These are phyloP conservation scores for Probaryconus sp. DNA, from an alignment of 1,140 invertebrate genomes.

Conservation along the genomic window DNA sequence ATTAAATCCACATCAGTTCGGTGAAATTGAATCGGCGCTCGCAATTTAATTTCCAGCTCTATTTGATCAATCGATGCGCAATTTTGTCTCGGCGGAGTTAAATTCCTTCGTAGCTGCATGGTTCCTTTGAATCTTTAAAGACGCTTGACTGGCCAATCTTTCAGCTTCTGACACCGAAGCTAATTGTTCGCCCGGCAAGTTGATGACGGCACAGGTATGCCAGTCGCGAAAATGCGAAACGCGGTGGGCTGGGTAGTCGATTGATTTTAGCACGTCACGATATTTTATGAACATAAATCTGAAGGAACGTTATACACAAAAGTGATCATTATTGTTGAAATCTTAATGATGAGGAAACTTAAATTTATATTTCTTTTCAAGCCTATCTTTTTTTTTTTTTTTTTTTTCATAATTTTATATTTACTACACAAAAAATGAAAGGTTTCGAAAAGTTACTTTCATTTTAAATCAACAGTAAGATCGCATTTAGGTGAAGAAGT, in stretches of 20 bases:
- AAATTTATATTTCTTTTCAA: too few species aligned
- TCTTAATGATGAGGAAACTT: too few species aligned
- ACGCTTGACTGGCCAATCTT: conserved; percentile 9
- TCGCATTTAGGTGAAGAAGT: too few species aligned
- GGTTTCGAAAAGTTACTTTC: too few species aligned
- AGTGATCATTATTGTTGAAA: too few species aligned
- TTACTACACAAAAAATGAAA: too few species aligned
- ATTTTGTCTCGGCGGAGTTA: conserved; percentile 11
- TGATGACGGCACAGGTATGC: conserved; percentile 53
- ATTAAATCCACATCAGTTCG: conserved; percentile 41
- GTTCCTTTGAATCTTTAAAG: conserved; percentile 6
- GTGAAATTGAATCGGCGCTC: conserved; percentile 45
- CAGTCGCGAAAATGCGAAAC: conserved; percentile 60
- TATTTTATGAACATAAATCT: conserved; percentile 48
- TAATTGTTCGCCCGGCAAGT: conserved; percentile 33
- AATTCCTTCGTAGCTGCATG: conserved; percentile 1
- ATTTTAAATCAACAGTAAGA: too few species aligned
- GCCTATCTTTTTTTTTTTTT: too few species aligned
- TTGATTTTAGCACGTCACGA: conserved; percentile 60
- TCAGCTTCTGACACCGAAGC: neutral
- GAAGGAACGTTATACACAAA: too few species aligned
- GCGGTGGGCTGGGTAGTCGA: conserved; percentile 25
- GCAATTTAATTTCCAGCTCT: conserved; percentile 53
- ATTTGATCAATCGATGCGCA: conserved; percentile 53
- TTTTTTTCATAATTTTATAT: too few species aligned